phyloP scores from a whole-genome alignment of 1,140 invertebrate species.

The Matsumurasca onukii region DNA sequence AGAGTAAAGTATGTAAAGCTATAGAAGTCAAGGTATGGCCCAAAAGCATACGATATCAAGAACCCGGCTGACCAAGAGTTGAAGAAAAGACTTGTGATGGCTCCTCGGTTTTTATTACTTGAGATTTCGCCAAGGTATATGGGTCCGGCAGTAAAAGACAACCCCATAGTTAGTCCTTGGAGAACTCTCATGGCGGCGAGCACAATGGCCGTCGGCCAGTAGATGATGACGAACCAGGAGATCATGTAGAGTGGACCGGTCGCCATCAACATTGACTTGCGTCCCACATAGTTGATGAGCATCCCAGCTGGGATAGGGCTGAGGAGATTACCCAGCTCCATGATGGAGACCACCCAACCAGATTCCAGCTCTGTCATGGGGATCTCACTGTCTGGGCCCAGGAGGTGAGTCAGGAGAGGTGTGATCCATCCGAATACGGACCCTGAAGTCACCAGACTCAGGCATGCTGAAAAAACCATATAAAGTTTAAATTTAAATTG shows the following conservation, averaged over 20 bases:
- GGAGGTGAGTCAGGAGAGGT: constrained; percentile 56
- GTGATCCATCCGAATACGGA: constrained; percentile 57
- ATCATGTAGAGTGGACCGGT: constrained; percentile 55
- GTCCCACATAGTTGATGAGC: constrained; percentile 70
- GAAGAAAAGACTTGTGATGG: constrained; percentile 65
- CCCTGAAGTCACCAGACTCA: constrained; percentile 47
- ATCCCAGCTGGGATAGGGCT: constrained; percentile 41
- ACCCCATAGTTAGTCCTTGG: constrained; percentile 63
- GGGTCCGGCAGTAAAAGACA: constrained; percentile 53
- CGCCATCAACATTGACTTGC: constrained; percentile 68
- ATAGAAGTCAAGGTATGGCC: constrained; percentile 68
- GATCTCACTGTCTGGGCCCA: constrained; percentile 50
- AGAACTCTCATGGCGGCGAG: constrained; percentile 35
- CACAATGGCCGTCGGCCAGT: background rate
- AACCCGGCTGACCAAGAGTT: constrained; percentile 72
- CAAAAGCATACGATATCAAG: constrained; percentile 71
- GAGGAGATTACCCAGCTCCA: constrained; percentile 38
- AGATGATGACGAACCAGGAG: constrained; percentile 55
- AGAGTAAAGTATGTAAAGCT: constrained; percentile 64
- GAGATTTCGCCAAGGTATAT: constrained; percentile 66
- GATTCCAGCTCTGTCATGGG: constrained; percentile 57
- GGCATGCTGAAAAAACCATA: constrained; percentile 43
- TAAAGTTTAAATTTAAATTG: no score
- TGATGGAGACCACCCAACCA: constrained; percentile 33
- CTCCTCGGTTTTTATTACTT: constrained; percentile 59